Evolutionary conservation across 2,888 invertebrate species (phyloP).

Genomic region (Peribatodes rhomboidaria): DNA sequence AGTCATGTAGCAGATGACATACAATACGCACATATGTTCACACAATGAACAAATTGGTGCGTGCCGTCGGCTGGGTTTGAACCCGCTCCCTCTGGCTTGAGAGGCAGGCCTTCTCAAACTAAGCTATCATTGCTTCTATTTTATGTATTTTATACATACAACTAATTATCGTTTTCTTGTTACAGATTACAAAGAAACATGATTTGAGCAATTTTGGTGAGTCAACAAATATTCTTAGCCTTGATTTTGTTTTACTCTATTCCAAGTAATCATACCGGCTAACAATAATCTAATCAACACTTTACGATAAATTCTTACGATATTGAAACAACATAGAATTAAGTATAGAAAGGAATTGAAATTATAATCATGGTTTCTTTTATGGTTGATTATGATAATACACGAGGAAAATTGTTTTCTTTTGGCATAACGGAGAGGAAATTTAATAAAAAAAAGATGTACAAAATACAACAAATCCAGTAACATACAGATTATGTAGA

Average conservation of each 20-base stretch:
- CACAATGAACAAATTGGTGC: too few relatives aligned
- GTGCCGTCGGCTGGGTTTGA: too few relatives aligned
- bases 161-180: constrained; percentile 47
- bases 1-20: too few relatives aligned
- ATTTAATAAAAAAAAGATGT: too few relatives aligned
- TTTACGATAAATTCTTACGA: not conserved
- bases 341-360: not conserved
- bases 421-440: not conserved
- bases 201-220: constrained; percentile 60
- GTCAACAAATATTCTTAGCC: constrained; percentile 26
- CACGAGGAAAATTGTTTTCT: constrained; percentile 4
- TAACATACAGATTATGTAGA: too few relatives aligned
- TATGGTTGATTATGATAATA: not conserved
- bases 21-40: too few relatives aligned
- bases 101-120: too few relatives aligned
- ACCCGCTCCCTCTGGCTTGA: too few relatives aligned
- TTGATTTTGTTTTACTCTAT: not conserved
- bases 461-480: too few relatives aligned
- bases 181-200: constrained; percentile 58
- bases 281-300: not conserved
- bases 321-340: not conserved
- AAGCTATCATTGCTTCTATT: too few relatives aligned
- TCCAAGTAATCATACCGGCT: not conserved
- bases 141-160: too few relatives aligned
- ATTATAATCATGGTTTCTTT: constrained; percentile 4